Evolutionary conservation across 1,140 invertebrate species (phyloP), one percentile per base, ranked within the genome.

Genomic region (Agraylea sexmaculata): DNA sequence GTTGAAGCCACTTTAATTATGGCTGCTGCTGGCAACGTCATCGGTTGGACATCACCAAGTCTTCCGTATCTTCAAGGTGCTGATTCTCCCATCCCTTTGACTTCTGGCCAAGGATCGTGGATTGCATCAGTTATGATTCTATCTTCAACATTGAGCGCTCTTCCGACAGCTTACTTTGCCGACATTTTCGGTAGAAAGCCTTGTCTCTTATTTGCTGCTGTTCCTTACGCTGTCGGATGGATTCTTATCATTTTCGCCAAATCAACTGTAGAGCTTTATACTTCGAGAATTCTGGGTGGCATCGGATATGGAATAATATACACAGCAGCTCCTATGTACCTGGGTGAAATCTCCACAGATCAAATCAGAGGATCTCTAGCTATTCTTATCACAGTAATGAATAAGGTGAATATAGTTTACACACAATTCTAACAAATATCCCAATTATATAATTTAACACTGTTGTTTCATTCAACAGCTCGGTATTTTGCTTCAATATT

Each of bases 291-390:
- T 57, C 73, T 56, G 56, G 64, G 71, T 27, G 81, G 80, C 18
- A 58, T 86, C n/a, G 73, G 78, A 2, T 71, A 83, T 43, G 77
- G 77, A 6, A 73, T 76, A 27, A 66, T 77, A 31, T 78, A 75
- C 45, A 72, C 75, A 19, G 69, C 69, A 4, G 70, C 73, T 17
- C 74, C 77, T 1, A 71, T 80, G 55, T 80, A 75, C 54, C 66
- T 80, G 23, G 70, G 74, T 43, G 76, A 80, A 64, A 70, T 84
- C 35, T 66, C 80, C 41, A 71, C 78, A 37, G 66, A 73, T 42
- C 68, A 72, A 43, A 74, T 83, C 15, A 64, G 83, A 37, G 83
- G 85, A 2, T 70, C 75, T 2, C 60, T 83, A 18, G 77, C 79
- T 5, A 77, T 79, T 6, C 62, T 79, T 27, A 77, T 79, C 43